Evolutionary conservation across 2,113 vertebrate genomes (phyloP), one percentile per base, ranked within the genome.

Genomic region (Paramisgurnus dabryanus): DNA sequence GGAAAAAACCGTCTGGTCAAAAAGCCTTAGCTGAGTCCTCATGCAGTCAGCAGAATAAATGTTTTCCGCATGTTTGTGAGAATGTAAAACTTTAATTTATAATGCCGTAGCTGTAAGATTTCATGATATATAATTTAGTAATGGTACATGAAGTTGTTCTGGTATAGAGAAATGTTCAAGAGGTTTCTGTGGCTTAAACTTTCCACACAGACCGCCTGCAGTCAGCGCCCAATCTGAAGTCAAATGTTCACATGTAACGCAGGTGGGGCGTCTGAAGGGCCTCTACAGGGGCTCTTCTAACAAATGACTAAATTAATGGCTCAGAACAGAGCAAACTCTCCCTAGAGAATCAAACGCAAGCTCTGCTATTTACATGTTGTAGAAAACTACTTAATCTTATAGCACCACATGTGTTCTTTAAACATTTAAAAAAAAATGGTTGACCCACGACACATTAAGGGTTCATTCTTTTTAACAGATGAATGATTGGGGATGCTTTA

Each of bases 1-100:
- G 7, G 45, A 34, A 34, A 22, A 34, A 34, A 1, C 27, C 27
- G 27, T 34, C 27, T 34, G 27, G 27, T 34, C 27, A 2, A 34
- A 2, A 34, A 34, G 27, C 1, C 27, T 34, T 2, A 34, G 27
- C 27, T 34, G 27, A 34, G 27, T 2, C 27, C 3, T 34, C 27
- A 34, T 34, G 27, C 27, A 34, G 27, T 34, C 53, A 17, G 57
- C 47, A 47, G 53, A 70, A 55, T 4, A 73, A 86, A 88, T 88
- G 80, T 67, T 76, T 88, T 85, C 88, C 88, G 85, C 69, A 88
- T 87, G 87, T 67, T 65, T 66, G 22, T 43, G 65, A 50, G n/a
- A 81, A 27, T 47, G 50, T 45, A 15, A 22, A 13, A 50, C 6
- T 47, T 10, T 8, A 47, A 50, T 34, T 69, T 45, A 50, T 18